Base-by-base conservation (phyloP, 2,888 invertebrate species). In the Boloria selene region DNA sequence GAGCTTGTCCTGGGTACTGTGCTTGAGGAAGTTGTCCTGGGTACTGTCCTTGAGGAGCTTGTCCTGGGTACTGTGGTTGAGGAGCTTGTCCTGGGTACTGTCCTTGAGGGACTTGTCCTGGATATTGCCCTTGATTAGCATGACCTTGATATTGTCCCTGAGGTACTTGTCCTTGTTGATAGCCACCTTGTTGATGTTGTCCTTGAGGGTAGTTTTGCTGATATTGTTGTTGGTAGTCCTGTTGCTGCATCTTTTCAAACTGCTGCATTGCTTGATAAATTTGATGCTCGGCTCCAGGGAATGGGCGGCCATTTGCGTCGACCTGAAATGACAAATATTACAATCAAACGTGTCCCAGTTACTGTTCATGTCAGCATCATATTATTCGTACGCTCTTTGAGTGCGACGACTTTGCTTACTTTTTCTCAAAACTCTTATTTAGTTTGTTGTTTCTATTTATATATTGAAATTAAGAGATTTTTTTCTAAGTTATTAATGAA, bases 201-300 rank as follows among this genome's bases (percentile, higher is more conserved):
- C 80, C 53, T 73, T 80, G 47, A 72, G 74, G 52, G 73, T 76
- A 65, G 67, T 72, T 72, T 52, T 73, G 76, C 31, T 75, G 80
- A 3, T 65, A 73, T 22, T 75, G 79, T 55, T 75, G 73, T n/a
- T 74, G 74, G 22, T 74, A 72, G 0, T 75, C 77, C 67, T 83
- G 84, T 18, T 85, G 72, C 63, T 70, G 72, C 14, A 70, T 67
- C 22, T 74, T 67, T 16, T 82, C 80, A 71, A 78, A 82, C 59
- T 74, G 77, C 49, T 85, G 83, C 13, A 84, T 80, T 1, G 86
- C 87, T 70, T 86, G 86, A 38, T 87, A 84, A 42, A 90, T 83
- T 72, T 92, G 90, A 69, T 88, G 87, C 61, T 88, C 82, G 0
- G 88, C 83, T 6, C 90, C 90, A 2, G 91, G 88, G 3, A 90